These are phyloP conservation scores for Nephrocerus scutellatus DNA, from an alignment of 2,888 invertebrate species.

Conservation along the genomic window DNA sequence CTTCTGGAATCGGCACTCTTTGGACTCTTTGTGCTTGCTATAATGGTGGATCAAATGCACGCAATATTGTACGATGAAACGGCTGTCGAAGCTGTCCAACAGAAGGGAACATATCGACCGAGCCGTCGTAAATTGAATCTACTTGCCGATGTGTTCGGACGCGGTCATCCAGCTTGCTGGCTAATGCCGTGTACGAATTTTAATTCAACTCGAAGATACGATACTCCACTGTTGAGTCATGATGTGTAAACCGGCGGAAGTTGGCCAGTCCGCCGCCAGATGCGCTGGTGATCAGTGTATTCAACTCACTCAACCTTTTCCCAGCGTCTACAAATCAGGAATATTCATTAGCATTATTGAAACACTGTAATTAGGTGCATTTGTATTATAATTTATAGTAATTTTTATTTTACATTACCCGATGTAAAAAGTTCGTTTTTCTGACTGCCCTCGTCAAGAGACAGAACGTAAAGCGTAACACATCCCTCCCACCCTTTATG, in stretches of 20 bases:
- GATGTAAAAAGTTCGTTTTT: no score
- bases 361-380: no score
- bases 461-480: no score
- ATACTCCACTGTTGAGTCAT: conserved; percentile 45
- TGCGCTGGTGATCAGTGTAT: no score
- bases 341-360: no score
- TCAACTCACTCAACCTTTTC: no score
- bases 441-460: no score
- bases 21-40: conserved; percentile 80
- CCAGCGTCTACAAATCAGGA: no score
- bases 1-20: conserved; percentile 76
- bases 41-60: conserved; percentile 78
- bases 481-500: no score
- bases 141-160: conserved; percentile 70
- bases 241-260: conserved; percentile 41
- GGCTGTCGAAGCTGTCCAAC: conserved; percentile 69
- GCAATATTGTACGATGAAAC: conserved; percentile 80
- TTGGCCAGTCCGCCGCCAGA: no score
- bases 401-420: no score
- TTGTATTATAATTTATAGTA: no score
- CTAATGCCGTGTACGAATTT: conserved; percentile 60
- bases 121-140: conserved; percentile 59
- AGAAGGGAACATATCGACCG: conserved; percentile 59
- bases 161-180: conserved; percentile 66
- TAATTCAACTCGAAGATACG: conserved; percentile 44